Percentiles rank a stretch among this genome's conserved stretches.
Evolutionary conservation across 1,140 invertebrate species (phyloP).

Genomic region (Drosophila eugracilis): DNA sequence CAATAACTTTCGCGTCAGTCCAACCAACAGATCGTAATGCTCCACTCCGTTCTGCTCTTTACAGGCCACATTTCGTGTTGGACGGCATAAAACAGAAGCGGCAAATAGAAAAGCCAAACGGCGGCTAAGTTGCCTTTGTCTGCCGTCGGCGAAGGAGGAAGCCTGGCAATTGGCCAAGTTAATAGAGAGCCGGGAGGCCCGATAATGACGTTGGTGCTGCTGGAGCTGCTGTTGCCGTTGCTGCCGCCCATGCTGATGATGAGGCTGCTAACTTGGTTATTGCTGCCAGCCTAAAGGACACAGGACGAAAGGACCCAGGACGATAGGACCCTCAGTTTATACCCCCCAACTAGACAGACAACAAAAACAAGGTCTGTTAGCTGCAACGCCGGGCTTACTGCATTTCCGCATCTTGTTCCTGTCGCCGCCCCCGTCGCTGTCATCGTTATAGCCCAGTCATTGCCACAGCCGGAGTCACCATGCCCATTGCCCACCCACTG

Average conservation of each 20-base stretch:
- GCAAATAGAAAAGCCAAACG: constrained; percentile 46
- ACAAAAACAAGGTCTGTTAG: constrained; percentile 15
- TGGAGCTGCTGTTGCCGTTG: constrained; percentile 57
- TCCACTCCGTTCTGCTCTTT: constrained; percentile 39
- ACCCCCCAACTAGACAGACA: constrained; percentile 25
- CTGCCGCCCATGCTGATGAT: constrained; percentile 63
- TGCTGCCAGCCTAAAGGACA: constrained; percentile 66
- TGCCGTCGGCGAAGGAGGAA: constrained; percentile 11
- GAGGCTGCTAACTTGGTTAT: constrained; percentile 79
- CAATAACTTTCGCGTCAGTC: constrained; percentile 79
- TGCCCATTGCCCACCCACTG: constrained; percentile 59
- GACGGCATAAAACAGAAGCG: constrained; percentile 50
- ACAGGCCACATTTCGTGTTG: constrained; percentile 46
- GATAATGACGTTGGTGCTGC: constrained; percentile 81
- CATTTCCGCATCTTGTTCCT: constrained; percentile 77
- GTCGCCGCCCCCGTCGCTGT: constrained; percentile 35
- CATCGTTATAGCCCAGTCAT: constrained; percentile 39
- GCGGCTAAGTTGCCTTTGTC: constrained; percentile 56
- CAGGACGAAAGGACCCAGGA: constrained; percentile 15
- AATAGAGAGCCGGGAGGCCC: constrained; percentile 66
- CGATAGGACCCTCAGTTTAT: background rate
- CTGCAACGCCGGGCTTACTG: constrained; percentile 58
- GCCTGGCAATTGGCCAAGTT: constrained; percentile 80
- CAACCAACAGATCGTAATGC: constrained; percentile 68
- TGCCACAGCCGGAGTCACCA: constrained; percentile 32